Conservation (phyloP, 2,888 invertebrate species). For the Autographa gamma region DNA sequence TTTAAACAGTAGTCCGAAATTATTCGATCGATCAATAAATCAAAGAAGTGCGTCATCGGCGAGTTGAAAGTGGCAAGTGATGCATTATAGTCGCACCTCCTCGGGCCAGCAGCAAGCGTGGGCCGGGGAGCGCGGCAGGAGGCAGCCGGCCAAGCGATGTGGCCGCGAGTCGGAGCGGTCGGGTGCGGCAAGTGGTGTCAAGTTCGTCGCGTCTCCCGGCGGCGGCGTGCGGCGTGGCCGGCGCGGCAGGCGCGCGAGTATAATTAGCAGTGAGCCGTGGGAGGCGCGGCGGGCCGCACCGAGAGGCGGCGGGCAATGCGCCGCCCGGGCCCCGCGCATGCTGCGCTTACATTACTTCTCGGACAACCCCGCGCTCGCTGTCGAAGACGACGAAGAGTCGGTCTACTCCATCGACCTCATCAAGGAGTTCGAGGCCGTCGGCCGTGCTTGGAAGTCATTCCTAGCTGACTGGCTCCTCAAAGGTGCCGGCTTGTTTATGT, state of each 20-base stretch:
- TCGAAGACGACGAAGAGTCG: slow-evolving; percentile 88
- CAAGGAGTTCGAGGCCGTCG: slow-evolving; percentile 95
- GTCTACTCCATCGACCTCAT: slow-evolving; percentile 95
- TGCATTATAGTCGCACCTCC: slow-evolving; percentile 63
- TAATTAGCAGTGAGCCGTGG: slow-evolving; percentile 88
- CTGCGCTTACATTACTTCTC: slow-evolving; percentile 95
- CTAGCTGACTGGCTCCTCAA: slow-evolving; percentile 91
- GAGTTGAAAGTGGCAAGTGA: slow-evolving; percentile 28
- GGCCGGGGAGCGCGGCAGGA: slow-evolving; percentile 60
- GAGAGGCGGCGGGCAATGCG: slow-evolving; percentile 82
- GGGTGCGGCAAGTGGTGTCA: slow-evolving; percentile 73
- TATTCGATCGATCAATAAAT: neutral
- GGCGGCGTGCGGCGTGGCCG: slow-evolving; percentile 67
- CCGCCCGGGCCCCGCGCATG: slow-evolving; percentile 90
- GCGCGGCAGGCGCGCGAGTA: slow-evolving; percentile 71
- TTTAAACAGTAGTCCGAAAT: neutral
- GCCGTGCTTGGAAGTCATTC: slow-evolving; percentile 93
- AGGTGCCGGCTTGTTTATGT: slow-evolving; percentile 82
- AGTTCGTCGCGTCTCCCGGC: slow-evolving; percentile 68
- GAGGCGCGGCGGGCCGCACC: slow-evolving; percentile 87
- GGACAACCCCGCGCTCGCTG: slow-evolving; percentile 92
- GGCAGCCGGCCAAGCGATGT: slow-evolving; percentile 72
- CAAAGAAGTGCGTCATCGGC: neutral
- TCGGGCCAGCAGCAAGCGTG: slow-evolving; percentile 59
- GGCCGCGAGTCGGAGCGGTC: slow-evolving; percentile 56